Base-by-base conservation (phyloP, 2,797 vertebrate genomes). In the Pangasius macronema region DNA sequence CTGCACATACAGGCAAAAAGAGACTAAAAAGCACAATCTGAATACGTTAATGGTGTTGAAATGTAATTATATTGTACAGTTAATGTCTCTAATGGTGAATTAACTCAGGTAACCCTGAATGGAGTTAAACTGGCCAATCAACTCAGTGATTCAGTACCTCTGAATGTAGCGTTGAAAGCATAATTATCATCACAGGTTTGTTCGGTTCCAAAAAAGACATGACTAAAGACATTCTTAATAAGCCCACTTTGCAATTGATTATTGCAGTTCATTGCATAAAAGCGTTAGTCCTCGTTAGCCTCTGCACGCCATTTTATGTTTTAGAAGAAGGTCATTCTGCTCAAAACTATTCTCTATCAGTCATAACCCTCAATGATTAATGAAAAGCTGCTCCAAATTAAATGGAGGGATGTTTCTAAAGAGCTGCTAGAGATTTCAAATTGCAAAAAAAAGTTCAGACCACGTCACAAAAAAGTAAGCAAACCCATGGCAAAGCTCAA, bases 131-230 rank as follows among this genome's bases (percentile, higher is more conserved):
- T 5, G n/a, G 42, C 46, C 59, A 51, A 85, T 42, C 72, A 63
- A 65, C 46, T 36, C 3, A 13, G 57, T 67, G 49, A 85, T 65
- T 65, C 30, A 63, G 59, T 30, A 14, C 30, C 5, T 24, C 30
- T 83, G 80, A 65, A 39, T 63, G 55, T 83, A 75, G 13, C 36
- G 8, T 27, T 82, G 53, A 73, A 49, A 61, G 55, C 13, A 10
- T 42, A 87, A 83, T 83, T 83, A 73, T 77, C 63, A 87, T 77
- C 57, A 67, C 57, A 76, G 59, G 42, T 27, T 75, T 33, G 30
- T 72, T 46, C 59, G 6, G 49, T 49, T 39, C n/a, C n/a, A 75
- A 46, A 76, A 76, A 83, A 77, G 33, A n/a, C 76, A 57, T 4
- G 10, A 36, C 51, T 11, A 67, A 61, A 65, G n/a, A 36, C 46